Evolutionary conservation across 2,113 vertebrate species (phyloP).

Genomic region (Cyprinodon variegatus): DNA sequence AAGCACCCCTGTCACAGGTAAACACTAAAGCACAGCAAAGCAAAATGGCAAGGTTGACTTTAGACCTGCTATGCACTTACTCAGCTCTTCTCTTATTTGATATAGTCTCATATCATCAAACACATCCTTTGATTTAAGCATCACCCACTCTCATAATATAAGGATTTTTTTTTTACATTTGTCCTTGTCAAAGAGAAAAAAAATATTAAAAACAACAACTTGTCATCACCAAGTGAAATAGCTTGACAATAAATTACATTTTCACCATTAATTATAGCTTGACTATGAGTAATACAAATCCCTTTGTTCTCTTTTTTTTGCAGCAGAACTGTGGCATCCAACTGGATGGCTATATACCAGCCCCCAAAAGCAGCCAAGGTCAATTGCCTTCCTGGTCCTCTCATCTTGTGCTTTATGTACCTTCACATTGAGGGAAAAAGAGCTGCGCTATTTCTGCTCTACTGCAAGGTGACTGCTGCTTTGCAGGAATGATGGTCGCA

Average conservation of each 20-base stretch:
- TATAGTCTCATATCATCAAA: constrained; percentile 17
- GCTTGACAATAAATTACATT: not conserved
- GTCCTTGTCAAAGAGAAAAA: not conserved
- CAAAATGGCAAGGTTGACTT: constrained; percentile 70
- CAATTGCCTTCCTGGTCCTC: constrained; percentile 75
- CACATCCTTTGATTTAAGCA: constrained; percentile 12
- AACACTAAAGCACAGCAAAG: constrained; percentile 69
- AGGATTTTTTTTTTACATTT: not conserved
- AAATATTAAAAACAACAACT: not conserved
- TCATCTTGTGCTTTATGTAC: constrained; percentile 79
- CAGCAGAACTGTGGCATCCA: constrained; percentile 59
- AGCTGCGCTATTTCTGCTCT: constrained; percentile 83
- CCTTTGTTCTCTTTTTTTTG: constrained; percentile 21
- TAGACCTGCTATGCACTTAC: constrained; percentile 61
- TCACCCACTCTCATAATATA: not conserved
- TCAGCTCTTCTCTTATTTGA: constrained; percentile 49
- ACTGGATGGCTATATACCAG: constrained; percentile 58
- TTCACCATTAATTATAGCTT: not conserved
- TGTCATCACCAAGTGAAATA: not conserved
- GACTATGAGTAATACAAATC: constrained; percentile 31
- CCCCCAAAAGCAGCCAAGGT: constrained; percentile 80
- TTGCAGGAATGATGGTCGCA: constrained; percentile 36
- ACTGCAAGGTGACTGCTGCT: constrained; percentile 86
- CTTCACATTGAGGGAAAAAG: constrained; percentile 78
- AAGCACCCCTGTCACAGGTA: constrained; percentile 74